Evolutionary conservation across 2,113 vertebrate species (phyloP), one percentile per base, ranked within the genome.

Genomic region (Passer domesticus): DNA sequence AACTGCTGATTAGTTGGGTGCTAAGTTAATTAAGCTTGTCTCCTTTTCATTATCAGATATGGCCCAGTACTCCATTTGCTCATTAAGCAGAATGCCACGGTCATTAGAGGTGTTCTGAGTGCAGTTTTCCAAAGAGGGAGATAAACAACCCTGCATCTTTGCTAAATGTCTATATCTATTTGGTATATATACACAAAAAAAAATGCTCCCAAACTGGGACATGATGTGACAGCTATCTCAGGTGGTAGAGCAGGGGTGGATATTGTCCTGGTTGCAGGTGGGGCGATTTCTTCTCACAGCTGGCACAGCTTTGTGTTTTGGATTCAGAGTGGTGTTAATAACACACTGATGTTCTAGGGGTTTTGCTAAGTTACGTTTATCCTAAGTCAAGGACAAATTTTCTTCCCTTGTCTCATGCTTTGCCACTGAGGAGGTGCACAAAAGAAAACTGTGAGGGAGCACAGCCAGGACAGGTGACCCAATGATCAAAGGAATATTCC

Each of bases 21-120:
- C 94, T 47, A 98, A 98, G 96, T 98, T 98, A 92, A 98, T 97
- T 94, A 98, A 92, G 83, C 98, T 98, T 8, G 97, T 97, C 39
- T 97, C 83, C 55, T 98, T 98, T 83, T 96, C 95, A 97, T 98
- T 98, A 76, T 97, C 98, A 41, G 97, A 98, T 77, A 98, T 67
- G 39, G 98, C 96, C 90, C 96, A 97, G 94, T 98, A 98, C 80
- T 97, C 97, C n/a, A 98, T 96, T 97, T 98, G 97, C 30, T 98
- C 98, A 68, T 98, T 98, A 83, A 97, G 28, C n/a, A 98, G 97
- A 49, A 97, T 85, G 68, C 76, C 63, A 83, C 49, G 67, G 75
- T 91, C 91, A 67, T 94, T 87, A 85, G 47, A 59, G 19, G 59
- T 70, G 77, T 59, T 86, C 67, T 44, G 47, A 63, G 49, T 8